Base-by-base conservation (phyloP, 2,797 vertebrate species). In the Protonibea diacanthus region DNA sequence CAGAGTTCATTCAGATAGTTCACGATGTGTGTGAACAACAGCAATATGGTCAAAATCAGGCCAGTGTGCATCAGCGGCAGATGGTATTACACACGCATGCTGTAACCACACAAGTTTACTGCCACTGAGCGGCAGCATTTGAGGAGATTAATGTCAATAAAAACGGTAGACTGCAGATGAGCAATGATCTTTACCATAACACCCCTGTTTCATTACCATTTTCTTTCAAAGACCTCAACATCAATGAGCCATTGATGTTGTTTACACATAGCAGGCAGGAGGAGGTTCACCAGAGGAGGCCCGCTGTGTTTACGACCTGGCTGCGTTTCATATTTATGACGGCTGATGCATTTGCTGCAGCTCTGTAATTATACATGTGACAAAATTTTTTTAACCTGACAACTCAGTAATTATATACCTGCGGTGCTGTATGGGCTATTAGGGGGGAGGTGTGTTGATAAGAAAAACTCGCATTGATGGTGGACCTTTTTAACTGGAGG, bases 241-340 rank as follows among this genome's bases (percentile, higher is more conserved):
- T 77, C 70, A 85, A 33, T 57, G 55, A 23, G 23, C 58, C 62
- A 68, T 53, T 86, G 62, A 70, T 79, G 80, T 65, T 76, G 71
- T 86, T 82, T 81, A 57, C 51, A 73, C 71, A 44, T 38, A 40
- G 48, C 61, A 61, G 55, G 72, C 53, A 66, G 71, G 60, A 86
- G 87, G 82, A 69, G 74, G 66, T 45, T 65, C 51, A 48, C 17
- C 55, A n/a, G 64, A 33, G 70, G 76, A 73, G 47, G 58, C 80
- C 90, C 2, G 53, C 88, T 90, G 85, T 65, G 78, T 87, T 93
- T 91, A 86, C 61, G 17, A 81, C 83, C 63, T 45, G 29, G 45
- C 10, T 55, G n/a, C 57, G 21, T 80, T 81, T 89, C 67, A 78
- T 69, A 86, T 86, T 88, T 78, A 90, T 84, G 81, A 58, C 49